These are phyloP conservation scores for Pyrochroa serraticornis DNA, from an alignment of 2,888 invertebrate genomes.

Conservation along the genomic window DNA sequence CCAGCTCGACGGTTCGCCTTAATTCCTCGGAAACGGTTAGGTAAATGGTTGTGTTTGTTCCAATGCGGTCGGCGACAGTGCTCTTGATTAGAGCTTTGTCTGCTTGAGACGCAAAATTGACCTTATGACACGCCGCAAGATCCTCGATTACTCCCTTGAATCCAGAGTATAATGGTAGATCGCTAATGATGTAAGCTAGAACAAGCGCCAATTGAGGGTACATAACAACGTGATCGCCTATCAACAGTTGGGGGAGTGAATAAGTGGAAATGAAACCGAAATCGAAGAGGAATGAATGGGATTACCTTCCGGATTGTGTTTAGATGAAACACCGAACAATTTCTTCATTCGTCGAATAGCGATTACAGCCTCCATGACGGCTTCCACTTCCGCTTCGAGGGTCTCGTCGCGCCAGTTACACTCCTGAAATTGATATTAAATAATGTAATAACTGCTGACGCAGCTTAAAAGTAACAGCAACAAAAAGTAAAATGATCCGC, in stretches of 20 bases:
- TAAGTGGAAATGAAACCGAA: background rate
- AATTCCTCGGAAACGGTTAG: constrained; percentile 49
- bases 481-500: too few species aligned
- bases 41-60: constrained; percentile 42
- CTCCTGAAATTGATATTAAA: constrained; percentile 34
- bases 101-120: constrained; percentile 24
- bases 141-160: constrained; percentile 44
- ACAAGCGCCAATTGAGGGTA: constrained; percentile 6
- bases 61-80: constrained; percentile 43
- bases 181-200: constrained; percentile 36
- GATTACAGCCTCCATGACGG: constrained; percentile 47
- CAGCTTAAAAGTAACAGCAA: too few species aligned
- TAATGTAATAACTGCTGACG: constrained; percentile 1
- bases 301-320: constrained; percentile 51
- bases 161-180: constrained; percentile 26
- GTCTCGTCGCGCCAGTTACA: constrained; percentile 40
- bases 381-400: constrained; percentile 49
- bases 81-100: constrained; percentile 11
- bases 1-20: constrained; percentile 42
- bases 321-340: constrained; percentile 51
- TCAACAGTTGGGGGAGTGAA: background rate
- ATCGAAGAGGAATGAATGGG: background rate
- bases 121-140: constrained; percentile 41
- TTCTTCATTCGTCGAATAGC: constrained; percentile 53
- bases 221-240: background rate